phyloP scores from a whole-genome alignment of 2,888 invertebrate species.

The Carpatolechia fugitivella region DNA sequence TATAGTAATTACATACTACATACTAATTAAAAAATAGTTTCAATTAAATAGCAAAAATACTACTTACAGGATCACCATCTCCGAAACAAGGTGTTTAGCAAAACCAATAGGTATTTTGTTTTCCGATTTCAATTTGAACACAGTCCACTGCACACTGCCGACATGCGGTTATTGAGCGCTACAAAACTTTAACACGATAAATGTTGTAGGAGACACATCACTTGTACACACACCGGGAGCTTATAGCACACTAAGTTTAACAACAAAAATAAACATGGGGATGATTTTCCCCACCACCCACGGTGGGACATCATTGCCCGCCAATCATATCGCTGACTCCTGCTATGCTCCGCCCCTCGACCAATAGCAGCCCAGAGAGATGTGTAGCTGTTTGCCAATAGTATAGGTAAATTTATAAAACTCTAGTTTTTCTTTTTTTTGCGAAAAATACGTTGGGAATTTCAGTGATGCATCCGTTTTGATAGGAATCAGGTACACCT shows the following conservation, averaged over 20 bases:
- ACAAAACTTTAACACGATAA: constrained; percentile 1
- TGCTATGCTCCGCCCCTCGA: constrained; percentile 49
- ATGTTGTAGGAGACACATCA: constrained; percentile 19
- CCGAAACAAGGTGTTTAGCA: constrained; percentile 45
- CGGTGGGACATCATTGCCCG: constrained; percentile 40
- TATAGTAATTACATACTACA: too few species aligned
- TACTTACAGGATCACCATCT: constrained; percentile 77
- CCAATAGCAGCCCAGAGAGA: constrained; percentile 43
- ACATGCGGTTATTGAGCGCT: neutral
- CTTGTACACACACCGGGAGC: constrained; percentile 56
- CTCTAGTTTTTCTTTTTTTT: constrained; percentile 44
- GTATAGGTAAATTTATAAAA: constrained; percentile 34
- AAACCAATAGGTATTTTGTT: constrained; percentile 42
- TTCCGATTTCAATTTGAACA: constrained; percentile 31
- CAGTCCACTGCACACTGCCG: constrained; percentile 40
- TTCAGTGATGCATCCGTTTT: constrained; percentile 44
- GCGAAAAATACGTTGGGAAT: constrained; percentile 54
- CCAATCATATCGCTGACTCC: constrained; percentile 44
- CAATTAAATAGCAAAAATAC: too few species aligned
- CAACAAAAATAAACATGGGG: constrained; percentile 76
- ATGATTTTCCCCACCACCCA: constrained; percentile 57
- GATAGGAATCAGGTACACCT: neutral
- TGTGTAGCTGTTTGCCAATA: constrained; percentile 46
- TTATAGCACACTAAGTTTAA: constrained; percentile 68
- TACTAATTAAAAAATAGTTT: too few species aligned